Conservation (phyloP, 2,113 vertebrate species). For the Phasianus colchicus region DNA sequence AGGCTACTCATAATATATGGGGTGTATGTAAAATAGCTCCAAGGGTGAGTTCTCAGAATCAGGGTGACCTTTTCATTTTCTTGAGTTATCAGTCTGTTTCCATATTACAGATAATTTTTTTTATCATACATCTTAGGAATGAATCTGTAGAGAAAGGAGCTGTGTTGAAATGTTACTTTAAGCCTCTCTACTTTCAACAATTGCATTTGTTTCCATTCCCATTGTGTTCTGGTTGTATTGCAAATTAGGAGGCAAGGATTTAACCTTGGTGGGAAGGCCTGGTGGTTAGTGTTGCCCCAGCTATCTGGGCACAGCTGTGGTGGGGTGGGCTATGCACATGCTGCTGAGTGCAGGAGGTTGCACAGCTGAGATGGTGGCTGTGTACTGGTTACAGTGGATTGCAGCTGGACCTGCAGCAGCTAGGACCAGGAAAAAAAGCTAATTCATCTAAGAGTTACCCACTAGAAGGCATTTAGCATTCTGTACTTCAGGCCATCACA, state of each 20-base stretch:
- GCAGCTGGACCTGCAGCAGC: background rate
- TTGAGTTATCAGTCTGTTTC: background rate
- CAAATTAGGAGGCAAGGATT: background rate
- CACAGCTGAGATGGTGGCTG: background rate
- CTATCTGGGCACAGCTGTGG: background rate
- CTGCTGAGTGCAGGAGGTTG: background rate
- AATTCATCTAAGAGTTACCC: background rate
- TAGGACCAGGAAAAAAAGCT: accelerated
- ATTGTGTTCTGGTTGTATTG: accelerated
- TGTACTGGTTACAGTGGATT: background rate
- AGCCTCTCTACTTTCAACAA: background rate
- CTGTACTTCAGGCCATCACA: accelerated
- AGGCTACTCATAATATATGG: background rate
- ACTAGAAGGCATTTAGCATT: background rate
- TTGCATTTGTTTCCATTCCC: accelerated
- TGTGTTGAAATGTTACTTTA: background rate
- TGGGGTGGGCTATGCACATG: background rate
- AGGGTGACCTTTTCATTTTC: constrained; percentile 7
- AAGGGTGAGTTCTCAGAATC: background rate
- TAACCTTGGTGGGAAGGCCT: background rate
- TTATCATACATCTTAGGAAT: background rate
- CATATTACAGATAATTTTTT: background rate
- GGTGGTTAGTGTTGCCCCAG: accelerated
- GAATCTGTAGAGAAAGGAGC: background rate
- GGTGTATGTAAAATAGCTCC: background rate